Conservation (phyloP, 2,797 vertebrate genomes). For the Gambusia yucatana region DNA sequence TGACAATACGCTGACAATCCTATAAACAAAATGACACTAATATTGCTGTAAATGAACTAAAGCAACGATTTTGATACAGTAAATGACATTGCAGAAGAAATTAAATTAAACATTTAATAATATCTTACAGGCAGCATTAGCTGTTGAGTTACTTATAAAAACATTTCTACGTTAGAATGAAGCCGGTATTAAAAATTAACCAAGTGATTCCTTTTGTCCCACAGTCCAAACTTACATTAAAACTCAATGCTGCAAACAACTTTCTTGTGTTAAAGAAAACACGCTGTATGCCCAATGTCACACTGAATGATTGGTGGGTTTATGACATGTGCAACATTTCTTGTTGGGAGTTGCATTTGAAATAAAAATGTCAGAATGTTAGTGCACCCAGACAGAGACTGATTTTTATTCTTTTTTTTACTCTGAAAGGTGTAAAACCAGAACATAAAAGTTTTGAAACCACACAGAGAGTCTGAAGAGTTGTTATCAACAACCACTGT, state of each 20-base stretch:
- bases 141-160: neutral
- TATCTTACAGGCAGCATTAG: neutral
- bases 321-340: neutral
- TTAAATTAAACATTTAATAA: neutral
- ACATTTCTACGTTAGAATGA: neutral
- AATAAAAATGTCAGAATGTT: neutral
- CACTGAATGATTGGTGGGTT: neutral
- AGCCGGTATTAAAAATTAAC: neutral
- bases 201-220: neutral
- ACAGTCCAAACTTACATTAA: neutral
- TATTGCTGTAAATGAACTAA: neutral
- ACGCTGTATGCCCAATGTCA: neutral
- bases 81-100: neutral
- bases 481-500: neutral
- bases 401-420: neutral
- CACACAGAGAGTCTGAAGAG: neutral
- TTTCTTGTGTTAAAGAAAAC: neutral
- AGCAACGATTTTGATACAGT: neutral
- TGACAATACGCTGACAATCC: neutral
- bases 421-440: neutral
- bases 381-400: neutral
- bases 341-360: neutral
- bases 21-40: neutral
- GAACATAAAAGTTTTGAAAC: neutral
- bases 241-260: neutral